phyloP scores from a whole-genome alignment of 2,113 vertebrate species.

The Aviceda subcristata region DNA sequence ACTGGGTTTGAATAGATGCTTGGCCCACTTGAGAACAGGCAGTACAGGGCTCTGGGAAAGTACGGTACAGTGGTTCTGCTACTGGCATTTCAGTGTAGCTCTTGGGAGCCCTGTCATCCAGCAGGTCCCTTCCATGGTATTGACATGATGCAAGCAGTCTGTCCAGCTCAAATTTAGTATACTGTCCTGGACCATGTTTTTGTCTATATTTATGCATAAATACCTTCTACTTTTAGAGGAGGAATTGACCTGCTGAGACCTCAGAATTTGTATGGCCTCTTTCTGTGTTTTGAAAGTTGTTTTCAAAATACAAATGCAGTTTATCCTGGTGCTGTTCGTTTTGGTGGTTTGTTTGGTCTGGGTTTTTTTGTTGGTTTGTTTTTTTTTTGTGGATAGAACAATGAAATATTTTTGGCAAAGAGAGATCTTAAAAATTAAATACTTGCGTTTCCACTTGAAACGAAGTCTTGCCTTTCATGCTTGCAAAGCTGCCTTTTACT shows the following conservation, averaged over 20 bases:
- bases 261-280: background rate
- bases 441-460: background rate
- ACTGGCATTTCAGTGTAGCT: background rate
- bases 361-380: background rate
- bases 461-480: background rate
- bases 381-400: background rate
- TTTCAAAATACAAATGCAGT: background rate
- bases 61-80: background rate
- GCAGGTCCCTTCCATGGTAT: background rate
- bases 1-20: background rate
- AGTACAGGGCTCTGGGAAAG: background rate
- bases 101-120: background rate
- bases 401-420: background rate
- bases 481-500: background rate
- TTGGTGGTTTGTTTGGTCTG: too few relatives aligned
- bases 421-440: background rate
- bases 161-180: background rate
- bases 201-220: background rate
- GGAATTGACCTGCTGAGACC: background rate
- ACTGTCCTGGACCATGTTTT: background rate
- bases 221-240: background rate
- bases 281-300: background rate
- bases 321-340: background rate
- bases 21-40: background rate
- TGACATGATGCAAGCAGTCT: background rate